phyloP scores from a whole-genome alignment of 2,113 vertebrate species.

The Mirza zaza region DNA sequence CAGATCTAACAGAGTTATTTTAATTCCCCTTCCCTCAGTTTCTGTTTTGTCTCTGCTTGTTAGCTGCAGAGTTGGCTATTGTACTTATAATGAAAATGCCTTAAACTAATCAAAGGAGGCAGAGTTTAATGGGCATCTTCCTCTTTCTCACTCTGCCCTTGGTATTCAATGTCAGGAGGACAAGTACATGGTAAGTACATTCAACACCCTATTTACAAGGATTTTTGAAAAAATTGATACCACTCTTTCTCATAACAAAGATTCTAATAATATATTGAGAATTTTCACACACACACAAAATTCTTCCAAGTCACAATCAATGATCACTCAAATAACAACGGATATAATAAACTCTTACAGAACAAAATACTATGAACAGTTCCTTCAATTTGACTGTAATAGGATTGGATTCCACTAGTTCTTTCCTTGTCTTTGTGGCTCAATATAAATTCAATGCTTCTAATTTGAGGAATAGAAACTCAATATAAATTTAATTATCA shows the following conservation, averaged over 20 bases:
- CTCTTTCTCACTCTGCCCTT: rapidly evolving
- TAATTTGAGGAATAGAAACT: background rate
- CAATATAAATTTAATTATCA: background rate
- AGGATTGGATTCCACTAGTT: background rate
- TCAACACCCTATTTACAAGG: background rate
- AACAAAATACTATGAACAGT: background rate
- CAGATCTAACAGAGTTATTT: background rate
- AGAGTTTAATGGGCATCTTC: rapidly evolving
- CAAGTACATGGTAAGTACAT: no score
- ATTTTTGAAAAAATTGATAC: background rate
- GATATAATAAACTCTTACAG: background rate
- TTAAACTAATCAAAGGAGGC: background rate
- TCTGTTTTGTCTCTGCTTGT: background rate
- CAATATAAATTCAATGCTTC: background rate
- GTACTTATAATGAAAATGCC: background rate
- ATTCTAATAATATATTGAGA: background rate
- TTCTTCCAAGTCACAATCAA: background rate
- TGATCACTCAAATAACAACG: background rate
- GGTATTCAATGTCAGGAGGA: no score
- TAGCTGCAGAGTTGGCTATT: background rate
- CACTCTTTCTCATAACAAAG: background rate
- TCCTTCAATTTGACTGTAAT: background rate
- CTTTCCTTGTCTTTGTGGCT: background rate
- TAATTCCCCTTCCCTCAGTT: background rate
- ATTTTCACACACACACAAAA: background rate